Evolutionary conservation across 1,140 invertebrate genomes (phyloP), one percentile per base, ranked within the genome.

Genomic region (Gonioctena quinquepunctata): DNA sequence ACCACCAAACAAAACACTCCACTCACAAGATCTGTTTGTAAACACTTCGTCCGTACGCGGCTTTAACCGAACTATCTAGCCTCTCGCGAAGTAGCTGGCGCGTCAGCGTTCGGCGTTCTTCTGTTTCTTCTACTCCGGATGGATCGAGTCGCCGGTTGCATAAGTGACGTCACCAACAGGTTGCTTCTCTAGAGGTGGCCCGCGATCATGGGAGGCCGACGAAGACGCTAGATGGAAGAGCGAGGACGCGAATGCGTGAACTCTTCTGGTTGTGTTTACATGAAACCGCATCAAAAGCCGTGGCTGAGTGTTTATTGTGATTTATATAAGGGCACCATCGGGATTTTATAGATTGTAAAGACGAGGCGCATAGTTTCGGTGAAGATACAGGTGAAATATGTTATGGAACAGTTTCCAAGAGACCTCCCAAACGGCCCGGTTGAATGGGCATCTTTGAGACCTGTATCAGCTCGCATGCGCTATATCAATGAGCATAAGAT

Each of bases 151-250:
- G 59, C 59, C 59, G 59, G 59, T 61, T 61, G 59, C 59, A 61
- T 61, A 26, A 26, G 33, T 63, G 61, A 63, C 61, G 61, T 63
- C 61, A 63, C 61, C 61, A 63, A 63, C 61, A 63, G 61, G 61
- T 63, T 63, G 42, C 61, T 63, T 63, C 61, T 63, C 61, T 63
- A 63, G 61, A 48, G 61, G 61, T 63, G 61, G 61, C 61, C 61
- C 61, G n/a, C 61, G 61, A 63, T 63, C 61, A 48, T 63, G 61
- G 61, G 61, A 63, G 61, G 61, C 61, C 61, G 61, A 63, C 16
- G 61, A 63, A 63, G 61, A 63, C 28, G 22, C 28, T 48, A 63
- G 28, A 63, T 48, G 42, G 23, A 18, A 63, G 19, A 63, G 21
- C 5, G 16, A n/a, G 16, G 33, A 57, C 21, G 54, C 54, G 6